Evolutionary conservation across 2,888 invertebrate species (phyloP), one percentile per base, ranked within the genome.

Genomic region (Tetranychus piercei): DNA sequence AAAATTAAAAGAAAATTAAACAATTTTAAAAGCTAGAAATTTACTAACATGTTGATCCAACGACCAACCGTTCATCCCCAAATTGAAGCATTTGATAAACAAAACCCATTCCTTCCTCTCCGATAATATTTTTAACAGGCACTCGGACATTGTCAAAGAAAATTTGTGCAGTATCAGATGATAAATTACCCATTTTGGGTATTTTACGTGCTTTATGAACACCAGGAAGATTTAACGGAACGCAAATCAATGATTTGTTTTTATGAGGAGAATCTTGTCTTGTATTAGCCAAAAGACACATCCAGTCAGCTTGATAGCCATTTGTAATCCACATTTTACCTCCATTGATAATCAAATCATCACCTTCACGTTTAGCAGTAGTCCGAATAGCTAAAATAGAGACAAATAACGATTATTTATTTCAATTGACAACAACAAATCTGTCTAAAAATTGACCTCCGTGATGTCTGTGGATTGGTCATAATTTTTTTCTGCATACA

Each of bases 271-370:
- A 78, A 0, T 83, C 83, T 7, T 82, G 80, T 5, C 82, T 80
- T 0, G 86, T 86, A 80, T 85, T 86, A 23, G 83, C 84, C 71
- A 86, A 80, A 34, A 86, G 80, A 79, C 85, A 86, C 80, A 86
- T 85, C 86, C 86, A 86, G 80, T 86, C 86, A 0, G 86, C 86
- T 79, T 86, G 84, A 23, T 80, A 79, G 0, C 84, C 86, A 78
- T 84, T 86, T 5, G 86, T 86, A 70, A 84, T 86, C 86, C 86
- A 86, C 85, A 85, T 85, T 79, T 86, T 86, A 43, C 83, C 82
- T 0, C 86, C 86, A 79, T 86, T 86, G 67, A 86, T 86, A 18
- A 86, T 80, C n/a, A 82, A 78, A 77, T 84, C 84, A 76, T 81
- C 82, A 15, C 83, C 83, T 65, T 81, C 78, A 75, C 81, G 80